A percentile compares a stretch with the other conserved stretches of the same genome.
Conservation (phyloP, 2,113 vertebrate genomes). For the Lethenteron reissneri region DNA sequence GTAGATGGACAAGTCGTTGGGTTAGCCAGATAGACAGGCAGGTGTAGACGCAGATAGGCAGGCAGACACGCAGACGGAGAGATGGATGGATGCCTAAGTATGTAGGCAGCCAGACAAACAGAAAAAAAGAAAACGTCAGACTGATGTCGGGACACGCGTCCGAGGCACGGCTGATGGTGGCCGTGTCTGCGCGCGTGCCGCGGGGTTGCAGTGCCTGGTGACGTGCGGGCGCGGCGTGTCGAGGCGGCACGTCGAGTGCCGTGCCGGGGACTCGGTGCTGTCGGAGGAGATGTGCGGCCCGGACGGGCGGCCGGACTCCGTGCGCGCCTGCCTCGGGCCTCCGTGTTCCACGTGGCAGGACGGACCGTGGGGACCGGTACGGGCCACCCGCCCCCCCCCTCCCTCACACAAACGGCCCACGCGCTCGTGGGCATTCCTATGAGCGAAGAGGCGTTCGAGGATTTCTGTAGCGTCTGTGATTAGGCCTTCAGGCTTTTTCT, state of each 20-base stretch:
- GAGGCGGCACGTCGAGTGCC: constrained; percentile 83
- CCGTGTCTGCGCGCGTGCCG: too few species aligned
- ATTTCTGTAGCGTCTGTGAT: neutral
- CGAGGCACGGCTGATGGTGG: too few species aligned
- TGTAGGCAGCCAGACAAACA: too few species aligned
- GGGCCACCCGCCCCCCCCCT: constrained; percentile 13
- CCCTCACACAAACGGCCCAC: neutral
- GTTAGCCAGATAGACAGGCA: too few species aligned
- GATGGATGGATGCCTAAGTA: too few species aligned
- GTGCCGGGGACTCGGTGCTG: constrained; percentile 61
- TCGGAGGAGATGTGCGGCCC: constrained; percentile 50
- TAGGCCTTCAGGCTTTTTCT: neutral
- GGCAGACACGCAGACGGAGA: too few species aligned
- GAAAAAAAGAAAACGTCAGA: too few species aligned
- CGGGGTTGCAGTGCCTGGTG: constrained; percentile 48
- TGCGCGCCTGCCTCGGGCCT: constrained; percentile 64
- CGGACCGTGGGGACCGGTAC: constrained; percentile 86
- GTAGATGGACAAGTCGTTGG: too few species aligned
- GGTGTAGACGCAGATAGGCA: too few species aligned
- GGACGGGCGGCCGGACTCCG: constrained; percentile 44
- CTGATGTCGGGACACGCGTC: too few species aligned
- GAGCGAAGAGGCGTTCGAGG: neutral
- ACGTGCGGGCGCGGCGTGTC: constrained; percentile 87
- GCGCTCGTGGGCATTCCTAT: neutral
- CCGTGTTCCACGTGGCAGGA: constrained; percentile 94